phyloP scores from a whole-genome alignment of 2,113 vertebrate species.

The Laterallus jamaicensis region DNA sequence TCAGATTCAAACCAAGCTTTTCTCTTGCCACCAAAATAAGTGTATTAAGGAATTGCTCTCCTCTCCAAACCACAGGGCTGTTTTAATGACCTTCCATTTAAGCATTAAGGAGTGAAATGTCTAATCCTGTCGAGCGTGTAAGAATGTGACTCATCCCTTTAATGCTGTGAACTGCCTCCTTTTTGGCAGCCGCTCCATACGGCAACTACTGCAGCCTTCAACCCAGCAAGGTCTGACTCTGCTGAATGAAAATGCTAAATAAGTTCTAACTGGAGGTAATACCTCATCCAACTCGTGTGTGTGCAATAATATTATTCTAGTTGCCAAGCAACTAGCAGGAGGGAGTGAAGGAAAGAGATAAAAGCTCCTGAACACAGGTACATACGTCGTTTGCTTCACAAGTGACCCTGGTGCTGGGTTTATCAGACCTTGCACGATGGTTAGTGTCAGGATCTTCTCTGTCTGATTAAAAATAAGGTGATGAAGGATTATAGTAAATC shows the following conservation, averaged over 20 bases:
- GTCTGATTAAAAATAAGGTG: neutral
- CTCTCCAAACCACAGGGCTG: slow-evolving; percentile 37
- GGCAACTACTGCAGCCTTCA: neutral
- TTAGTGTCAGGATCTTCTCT: neutral
- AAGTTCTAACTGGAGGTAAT: slow-evolving; percentile 5
- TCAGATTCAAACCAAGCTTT: neutral
- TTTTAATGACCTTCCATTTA: slow-evolving; percentile 55
- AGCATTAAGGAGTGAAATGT: slow-evolving; percentile 56
- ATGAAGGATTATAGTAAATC: neutral
- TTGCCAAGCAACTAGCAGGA: slow-evolving; percentile 32
- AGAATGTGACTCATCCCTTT: slow-evolving; percentile 44
- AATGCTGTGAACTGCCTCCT: neutral
- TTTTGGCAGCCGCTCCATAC: neutral
- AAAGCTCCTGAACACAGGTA: neutral
- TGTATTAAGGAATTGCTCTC: neutral
- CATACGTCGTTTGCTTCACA: neutral
- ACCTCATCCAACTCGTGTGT: neutral
- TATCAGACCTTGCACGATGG: neutral
- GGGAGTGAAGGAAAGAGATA: neutral
- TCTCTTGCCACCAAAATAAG: slow-evolving; percentile 47
- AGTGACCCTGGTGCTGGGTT: neutral
- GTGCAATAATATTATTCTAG: slow-evolving; percentile 14
- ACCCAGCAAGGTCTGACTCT: neutral
- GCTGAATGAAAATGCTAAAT: neutral
- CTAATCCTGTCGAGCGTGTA: slow-evolving; percentile 48